Conservation (phyloP, 2,888 invertebrate genomes). For the Polyommatus iphigenia region DNA sequence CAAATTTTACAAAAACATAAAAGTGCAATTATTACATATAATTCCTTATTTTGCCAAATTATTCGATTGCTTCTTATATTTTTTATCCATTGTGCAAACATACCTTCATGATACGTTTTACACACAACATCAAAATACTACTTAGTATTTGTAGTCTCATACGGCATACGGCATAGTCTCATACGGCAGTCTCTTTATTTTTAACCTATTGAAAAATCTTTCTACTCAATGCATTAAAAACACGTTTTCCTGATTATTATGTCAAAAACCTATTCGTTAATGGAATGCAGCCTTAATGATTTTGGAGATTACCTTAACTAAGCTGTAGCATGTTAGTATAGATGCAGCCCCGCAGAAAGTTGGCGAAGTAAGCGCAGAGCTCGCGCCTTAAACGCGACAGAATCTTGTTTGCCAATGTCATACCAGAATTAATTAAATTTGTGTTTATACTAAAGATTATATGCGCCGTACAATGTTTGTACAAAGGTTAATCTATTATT, state of each 20-base stretch:
- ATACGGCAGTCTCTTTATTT: no score
- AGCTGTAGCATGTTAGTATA: background rate
- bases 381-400: constrained; percentile 24
- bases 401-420: constrained; percentile 30
- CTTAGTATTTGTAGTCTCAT: no score
- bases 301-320: background rate
- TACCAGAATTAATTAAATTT: constrained; percentile 64
- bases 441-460: constrained; percentile 68
- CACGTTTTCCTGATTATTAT: background rate
- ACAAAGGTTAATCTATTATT: constrained; percentile 65
- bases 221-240: no score
- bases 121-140: no score
- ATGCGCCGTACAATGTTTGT: constrained; percentile 54
- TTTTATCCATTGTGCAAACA: no score
- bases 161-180: no score
- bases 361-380: constrained; percentile 5
- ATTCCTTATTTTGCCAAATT: no score
- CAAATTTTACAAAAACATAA: no score
- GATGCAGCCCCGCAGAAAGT: background rate
- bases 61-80: no score
- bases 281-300: constrained; percentile 1
- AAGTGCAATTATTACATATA: no score
- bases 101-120: no score
- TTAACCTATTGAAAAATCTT: no score
- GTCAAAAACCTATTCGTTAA: background rate